Conservation (phyloP, 1,140 invertebrate species). For the Conopomorpha cramerella region DNA sequence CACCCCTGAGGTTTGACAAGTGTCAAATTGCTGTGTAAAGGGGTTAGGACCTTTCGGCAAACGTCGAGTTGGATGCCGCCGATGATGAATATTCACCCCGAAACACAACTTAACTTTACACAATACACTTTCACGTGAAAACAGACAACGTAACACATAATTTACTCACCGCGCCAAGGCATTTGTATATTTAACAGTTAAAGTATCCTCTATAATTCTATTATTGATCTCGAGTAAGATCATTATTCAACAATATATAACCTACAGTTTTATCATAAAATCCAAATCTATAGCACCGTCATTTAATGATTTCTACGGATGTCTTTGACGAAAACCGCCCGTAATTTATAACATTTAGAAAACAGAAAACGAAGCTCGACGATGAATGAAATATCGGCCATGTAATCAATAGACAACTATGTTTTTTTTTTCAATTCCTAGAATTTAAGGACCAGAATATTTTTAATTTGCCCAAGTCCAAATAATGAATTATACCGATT, state of each 20-base stretch:
- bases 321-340: constrained; percentile 47
- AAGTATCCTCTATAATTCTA: constrained; percentile 94
- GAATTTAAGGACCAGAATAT: no score
- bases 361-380: constrained; percentile 45
- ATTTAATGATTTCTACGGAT: constrained; percentile 55
- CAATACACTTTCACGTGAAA: no score
- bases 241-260: constrained; percentile 73
- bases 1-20: constrained; percentile 52
- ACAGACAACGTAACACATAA: no score
- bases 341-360: constrained; percentile 42
- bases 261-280: constrained; percentile 58
- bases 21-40: constrained; percentile 34
- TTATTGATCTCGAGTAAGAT: constrained; percentile 99
- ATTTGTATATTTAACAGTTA: constrained; percentile 94
- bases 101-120: no score
- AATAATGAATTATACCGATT: no score
- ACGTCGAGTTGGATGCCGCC: no score
- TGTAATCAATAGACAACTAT: constrained; percentile 22
- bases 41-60: constrained; percentile 36
- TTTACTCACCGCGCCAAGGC: constrained; percentile 87
- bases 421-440: no score
- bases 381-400: constrained; percentile 47
- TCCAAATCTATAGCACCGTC: constrained; percentile 57
- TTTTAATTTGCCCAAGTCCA: no score
- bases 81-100: no score